Evolutionary conservation across 2,888 invertebrate species (phyloP).

Genomic region (Sepiola atlantica): DNA sequence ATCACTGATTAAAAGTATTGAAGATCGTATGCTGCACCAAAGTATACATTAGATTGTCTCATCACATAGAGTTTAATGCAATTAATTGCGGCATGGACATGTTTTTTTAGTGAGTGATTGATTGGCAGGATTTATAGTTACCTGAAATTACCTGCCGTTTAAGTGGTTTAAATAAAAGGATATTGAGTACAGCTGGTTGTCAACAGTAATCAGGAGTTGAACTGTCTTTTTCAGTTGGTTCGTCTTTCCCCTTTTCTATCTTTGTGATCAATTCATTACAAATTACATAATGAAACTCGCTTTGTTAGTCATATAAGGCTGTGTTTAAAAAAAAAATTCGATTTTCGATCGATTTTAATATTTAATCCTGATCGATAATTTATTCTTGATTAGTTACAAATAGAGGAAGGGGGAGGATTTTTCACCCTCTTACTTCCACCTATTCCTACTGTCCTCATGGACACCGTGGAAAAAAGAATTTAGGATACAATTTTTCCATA

Average conservation of each 20-base stretch:
- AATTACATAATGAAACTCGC: too few species aligned
- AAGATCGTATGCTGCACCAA: not conserved
- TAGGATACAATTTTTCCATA: too few species aligned
- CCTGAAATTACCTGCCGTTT: not conserved
- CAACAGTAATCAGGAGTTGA: not conserved
- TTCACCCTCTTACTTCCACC: too few species aligned
- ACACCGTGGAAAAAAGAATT: too few species aligned
- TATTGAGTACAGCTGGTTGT: not conserved
- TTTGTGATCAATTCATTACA: too few species aligned
- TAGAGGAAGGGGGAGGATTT: too few species aligned
- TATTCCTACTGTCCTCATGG: too few species aligned
- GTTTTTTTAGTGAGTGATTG: not conserved
- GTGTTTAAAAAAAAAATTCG: too few species aligned
- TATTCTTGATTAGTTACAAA: too few species aligned
- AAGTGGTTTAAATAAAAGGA: not conserved
- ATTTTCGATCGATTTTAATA: too few species aligned
- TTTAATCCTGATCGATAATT: too few species aligned
- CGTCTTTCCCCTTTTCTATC: not conserved
- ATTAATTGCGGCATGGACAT: not conserved
- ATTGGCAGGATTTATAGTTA: constrained; percentile 32
- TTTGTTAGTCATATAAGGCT: too few species aligned
- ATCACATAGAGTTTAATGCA: not conserved
- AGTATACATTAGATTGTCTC: not conserved
- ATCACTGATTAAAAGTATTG: not conserved
- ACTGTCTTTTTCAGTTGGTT: not conserved